Conservation (phyloP, 2,888 invertebrate genomes). For the Chalcis sispes region DNA sequence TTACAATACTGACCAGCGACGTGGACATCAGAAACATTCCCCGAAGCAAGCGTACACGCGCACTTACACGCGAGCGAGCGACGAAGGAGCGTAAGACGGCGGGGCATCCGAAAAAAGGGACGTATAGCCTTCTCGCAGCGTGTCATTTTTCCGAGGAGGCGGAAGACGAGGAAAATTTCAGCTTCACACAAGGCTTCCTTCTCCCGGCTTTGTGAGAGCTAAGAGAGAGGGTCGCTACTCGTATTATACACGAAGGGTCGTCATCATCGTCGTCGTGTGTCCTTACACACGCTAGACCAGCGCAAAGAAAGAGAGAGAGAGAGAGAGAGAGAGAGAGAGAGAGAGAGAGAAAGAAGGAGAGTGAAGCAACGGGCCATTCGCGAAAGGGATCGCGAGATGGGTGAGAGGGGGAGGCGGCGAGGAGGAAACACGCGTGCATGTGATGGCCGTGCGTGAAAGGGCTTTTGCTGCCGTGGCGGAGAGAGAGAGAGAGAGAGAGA, state of each 20-base stretch:
- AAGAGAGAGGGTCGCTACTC: too few species aligned
- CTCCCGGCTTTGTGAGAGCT: too few species aligned
- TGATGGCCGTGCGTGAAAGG: constrained; percentile 49
- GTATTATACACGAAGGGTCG: constrained; percentile 31
- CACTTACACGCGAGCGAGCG: not conserved
- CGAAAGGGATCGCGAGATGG: too few species aligned
- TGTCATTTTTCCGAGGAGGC: constrained; percentile 39
- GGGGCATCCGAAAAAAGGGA: too few species aligned
- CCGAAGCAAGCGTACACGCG: too few species aligned
- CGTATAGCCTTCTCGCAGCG: too few species aligned
- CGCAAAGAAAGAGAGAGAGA: not conserved
- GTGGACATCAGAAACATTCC: constrained; percentile 36
- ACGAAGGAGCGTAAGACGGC: constrained; percentile 18
- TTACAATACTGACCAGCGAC: not conserved
- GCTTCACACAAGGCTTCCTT: constrained; percentile 31
- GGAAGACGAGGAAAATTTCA: constrained; percentile 30
- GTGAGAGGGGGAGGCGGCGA: not conserved
- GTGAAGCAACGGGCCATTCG: too few species aligned
- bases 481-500: not conserved
- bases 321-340: too few species aligned
- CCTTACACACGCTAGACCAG: not conserved
- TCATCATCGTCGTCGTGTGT: not conserved
- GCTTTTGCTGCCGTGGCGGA: constrained; percentile 10
- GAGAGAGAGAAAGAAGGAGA: too few species aligned
- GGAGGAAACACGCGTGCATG: constrained; percentile 13